Percentiles rank a stretch among this genome's conserved stretches.
Evolutionary conservation across 2,797 vertebrate species (phyloP).

Genomic region (Botia almorhae): DNA sequence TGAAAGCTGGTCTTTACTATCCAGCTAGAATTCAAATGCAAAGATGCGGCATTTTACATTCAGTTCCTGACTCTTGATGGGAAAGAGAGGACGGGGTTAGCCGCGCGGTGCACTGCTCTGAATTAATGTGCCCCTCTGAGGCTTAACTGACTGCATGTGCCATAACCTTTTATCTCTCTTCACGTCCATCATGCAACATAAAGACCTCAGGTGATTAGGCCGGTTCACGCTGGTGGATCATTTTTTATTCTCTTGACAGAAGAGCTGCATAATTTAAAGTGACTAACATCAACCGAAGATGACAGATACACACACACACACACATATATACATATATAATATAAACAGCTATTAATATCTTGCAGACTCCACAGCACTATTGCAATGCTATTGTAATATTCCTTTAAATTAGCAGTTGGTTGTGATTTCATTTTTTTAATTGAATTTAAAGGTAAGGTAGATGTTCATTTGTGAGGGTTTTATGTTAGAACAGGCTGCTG

Average conservation of each 20-base stretch:
- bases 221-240: constrained; percentile 22
- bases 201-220: constrained; percentile 48
- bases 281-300: constrained; percentile 6
- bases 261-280: constrained; percentile 16
- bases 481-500: constrained; percentile 57
- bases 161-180: constrained; percentile 46
- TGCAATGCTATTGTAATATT: neutral
- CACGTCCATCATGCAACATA: constrained; percentile 40
- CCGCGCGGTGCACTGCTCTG: constrained; percentile 21
- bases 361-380: neutral
- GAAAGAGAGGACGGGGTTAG: constrained; percentile 17
- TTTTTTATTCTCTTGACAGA: constrained; percentile 32
- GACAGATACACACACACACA: constrained; percentile 3
- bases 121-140: constrained; percentile 41
- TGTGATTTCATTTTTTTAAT: neutral
- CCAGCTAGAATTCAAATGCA: constrained; percentile 15
- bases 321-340: too few species aligned
- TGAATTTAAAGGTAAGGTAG: too few species aligned
- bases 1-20: constrained; percentile 12
- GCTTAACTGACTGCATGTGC: constrained; percentile 36
- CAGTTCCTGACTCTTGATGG: constrained; percentile 10
- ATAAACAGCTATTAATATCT: neutral
- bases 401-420: neutral
- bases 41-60: constrained; percentile 16
- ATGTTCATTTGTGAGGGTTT: neutral